Evolutionary conservation across 2,888 invertebrate genomes (phyloP), one percentile per base, ranked within the genome.

Genomic region (Drosophila cracens): DNA sequence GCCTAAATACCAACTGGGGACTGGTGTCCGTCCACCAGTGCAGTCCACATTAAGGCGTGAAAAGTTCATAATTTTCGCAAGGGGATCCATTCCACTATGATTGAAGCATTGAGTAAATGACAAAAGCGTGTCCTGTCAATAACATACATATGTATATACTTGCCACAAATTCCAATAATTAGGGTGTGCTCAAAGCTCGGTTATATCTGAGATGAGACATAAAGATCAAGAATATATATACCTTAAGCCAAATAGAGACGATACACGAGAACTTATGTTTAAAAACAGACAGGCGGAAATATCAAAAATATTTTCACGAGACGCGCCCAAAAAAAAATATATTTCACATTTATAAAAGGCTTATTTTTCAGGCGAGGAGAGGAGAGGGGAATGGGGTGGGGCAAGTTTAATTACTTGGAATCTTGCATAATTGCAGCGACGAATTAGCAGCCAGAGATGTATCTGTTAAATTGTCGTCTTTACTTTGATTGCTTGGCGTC

Each of bases 401-500:
- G 51, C 49, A 29, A 49, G 48, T 70, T 71, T 77, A 87, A 79
- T 83, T 87, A 61, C 54, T 38, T 76, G 61, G n/a, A 10, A 62
- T 57, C 51, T 52, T 54, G 27, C 27, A 27, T 82, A 79, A 82
- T 70, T 77, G 65, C 69, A 64, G 54, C 38, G 29, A 62, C 68
- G 48, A 59, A 70, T 58, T 65, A 77, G 54, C 59, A 57, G 25
- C 27, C 46, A 25, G 4, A 25, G 54, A 73, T 72, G 34, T 61
- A 48, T 67, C 56, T 66, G 63, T 64, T n/a, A 57, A 33, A 71
- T 57, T 63, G 64, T 40, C 33, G 21, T 38, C 10, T 43, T 10
- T 6, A 25, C 25, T 57, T 81, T 76, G 74, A 88, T 88, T 81
- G 75, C 69, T 85, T 86, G 83, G 84, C 81, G 67, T 81, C 76